A percentile compares a stretch with the other conserved stretches of the same genome.
Evolutionary conservation across 2,888 invertebrate species (phyloP).

Genomic region (Drosophila birchii): DNA sequence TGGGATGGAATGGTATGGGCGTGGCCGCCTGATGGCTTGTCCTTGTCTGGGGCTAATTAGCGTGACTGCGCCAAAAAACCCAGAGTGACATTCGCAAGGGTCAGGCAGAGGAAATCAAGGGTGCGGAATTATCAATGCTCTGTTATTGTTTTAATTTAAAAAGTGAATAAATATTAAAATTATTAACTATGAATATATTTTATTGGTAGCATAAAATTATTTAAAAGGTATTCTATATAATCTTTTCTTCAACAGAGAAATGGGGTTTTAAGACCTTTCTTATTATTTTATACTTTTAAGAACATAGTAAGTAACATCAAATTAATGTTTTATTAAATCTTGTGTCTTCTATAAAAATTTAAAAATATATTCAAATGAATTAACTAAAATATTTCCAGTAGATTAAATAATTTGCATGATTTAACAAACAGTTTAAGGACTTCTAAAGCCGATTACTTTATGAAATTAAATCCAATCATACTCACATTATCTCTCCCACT

Average conservation of each 20-base stretch:
- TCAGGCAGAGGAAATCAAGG: slow-evolving; percentile 23
- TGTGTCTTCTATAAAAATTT: neutral
- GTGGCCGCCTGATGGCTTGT: slow-evolving; percentile 54
- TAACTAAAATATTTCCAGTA: neutral
- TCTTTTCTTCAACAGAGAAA: neutral
- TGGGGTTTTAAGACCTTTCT: too few species aligned
- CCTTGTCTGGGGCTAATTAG: slow-evolving; percentile 73
- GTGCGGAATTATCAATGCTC: slow-evolving; percentile 9
- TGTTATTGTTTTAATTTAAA: neutral
- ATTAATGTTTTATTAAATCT: too few species aligned
- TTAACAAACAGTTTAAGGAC: neutral
- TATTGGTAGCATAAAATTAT: too few species aligned
- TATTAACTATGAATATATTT: neutral
- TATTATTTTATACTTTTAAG: too few species aligned
- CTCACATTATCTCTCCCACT: neutral
- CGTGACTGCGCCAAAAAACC: slow-evolving; percentile 62
- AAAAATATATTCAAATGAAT: neutral
- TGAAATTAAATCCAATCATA: neutral
- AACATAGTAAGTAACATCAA: too few species aligned
- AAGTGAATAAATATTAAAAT: neutral
- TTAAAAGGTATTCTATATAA: too few species aligned
- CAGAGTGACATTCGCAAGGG: slow-evolving; percentile 49
- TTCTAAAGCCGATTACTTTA: too few species aligned
- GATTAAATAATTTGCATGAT: neutral
- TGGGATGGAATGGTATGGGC: slow-evolving; percentile 40